Base-by-base conservation (phyloP, 2,113 vertebrate genomes). In the Aspidoscelis tigris region DNA sequence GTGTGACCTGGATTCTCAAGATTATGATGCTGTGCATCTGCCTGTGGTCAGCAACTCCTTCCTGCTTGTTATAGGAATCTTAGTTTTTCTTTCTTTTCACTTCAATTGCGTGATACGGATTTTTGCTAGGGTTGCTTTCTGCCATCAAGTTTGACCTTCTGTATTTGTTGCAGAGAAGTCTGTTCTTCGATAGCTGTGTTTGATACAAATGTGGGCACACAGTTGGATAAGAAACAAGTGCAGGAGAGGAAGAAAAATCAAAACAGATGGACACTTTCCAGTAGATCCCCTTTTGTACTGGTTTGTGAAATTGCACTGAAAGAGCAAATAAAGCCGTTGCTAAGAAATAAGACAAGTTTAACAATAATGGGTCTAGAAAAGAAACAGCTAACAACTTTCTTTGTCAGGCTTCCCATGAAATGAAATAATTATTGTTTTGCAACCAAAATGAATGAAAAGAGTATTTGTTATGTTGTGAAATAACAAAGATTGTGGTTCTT, bases 371-470 rank as follows among this genome's bases (percentile, higher is more conserved):
- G 70, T 86, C 7, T 76, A 68, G 83, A 82, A 88, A 18, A 43
- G 89, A 82, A 14, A 44, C 64, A 82, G 74, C 33, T 73, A 87
- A 80, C 74, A 11, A 14, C 65, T 11, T 76, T 58, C 83, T 61
- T 24, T 10, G 69, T 71, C n/a, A 69, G 84, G 58, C 18, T 47
- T 39, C 43, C 6, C 80, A 3, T 53, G 44, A 43, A 75, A 69
- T 75, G 75, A 85, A 76, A 80, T n/a, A 26, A 50, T 9, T 20
- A 47, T 66, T 26, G 4, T 26, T 69, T 41, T 39, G 65, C 75
- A 76, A 26, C 69, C 43, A 14, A 44, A 55, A 58, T 64, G 10
- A 82, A 5, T 71, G 7, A 72, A 12, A 16, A 14, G 22, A 2
- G 61, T 66, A 22, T 47, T 0, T 2, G 65, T 76, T 65, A 43